Percentiles rank a stretch among this genome's conserved stretches.
These are phyloP conservation scores for Drosophila subquinaria DNA, from an alignment of 2,888 invertebrate species.

Conservation along the genomic window DNA sequence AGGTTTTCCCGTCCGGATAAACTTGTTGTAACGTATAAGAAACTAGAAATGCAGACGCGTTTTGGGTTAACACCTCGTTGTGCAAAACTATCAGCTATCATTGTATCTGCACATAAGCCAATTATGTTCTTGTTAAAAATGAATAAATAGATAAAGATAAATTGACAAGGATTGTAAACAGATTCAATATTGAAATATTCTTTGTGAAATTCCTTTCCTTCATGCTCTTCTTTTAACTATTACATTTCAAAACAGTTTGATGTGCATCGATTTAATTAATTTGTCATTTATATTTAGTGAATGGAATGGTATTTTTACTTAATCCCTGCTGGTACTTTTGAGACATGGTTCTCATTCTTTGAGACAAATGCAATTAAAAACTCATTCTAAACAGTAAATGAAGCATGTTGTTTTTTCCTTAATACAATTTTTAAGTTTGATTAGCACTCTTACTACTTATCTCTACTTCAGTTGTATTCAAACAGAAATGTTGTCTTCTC, in stretches of 20 bases:
- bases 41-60: conserved; percentile 16
- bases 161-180: not conserved
- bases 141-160: not conserved
- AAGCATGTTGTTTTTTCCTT: not conserved
- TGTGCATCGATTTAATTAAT: not conserved
- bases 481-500: not conserved
- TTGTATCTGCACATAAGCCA: conserved; percentile 45
- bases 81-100: conserved; percentile 24
- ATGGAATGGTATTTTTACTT: not conserved
- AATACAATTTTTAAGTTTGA: not conserved
- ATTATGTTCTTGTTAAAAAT: conserved; percentile 40
- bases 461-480: not conserved
- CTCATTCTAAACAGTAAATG: not conserved
- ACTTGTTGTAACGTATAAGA: conserved; percentile 41
- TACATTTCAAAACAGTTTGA: not conserved
- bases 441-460: not conserved
- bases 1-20: conserved; percentile 55
- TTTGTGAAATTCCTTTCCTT: not conserved
- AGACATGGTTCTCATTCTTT: not conserved
- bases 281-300: too few species aligned
- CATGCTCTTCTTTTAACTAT: not conserved
- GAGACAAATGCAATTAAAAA: not conserved
- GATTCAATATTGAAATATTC: conserved; percentile 1
- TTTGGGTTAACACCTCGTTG: conserved; percentile 25
- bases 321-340: not conserved